Percentiles rank a stretch among this genome's conserved stretches.
These are phyloP conservation scores for Timandra comae DNA, from an alignment of 2,888 invertebrate genomes.

Conservation along the genomic window DNA sequence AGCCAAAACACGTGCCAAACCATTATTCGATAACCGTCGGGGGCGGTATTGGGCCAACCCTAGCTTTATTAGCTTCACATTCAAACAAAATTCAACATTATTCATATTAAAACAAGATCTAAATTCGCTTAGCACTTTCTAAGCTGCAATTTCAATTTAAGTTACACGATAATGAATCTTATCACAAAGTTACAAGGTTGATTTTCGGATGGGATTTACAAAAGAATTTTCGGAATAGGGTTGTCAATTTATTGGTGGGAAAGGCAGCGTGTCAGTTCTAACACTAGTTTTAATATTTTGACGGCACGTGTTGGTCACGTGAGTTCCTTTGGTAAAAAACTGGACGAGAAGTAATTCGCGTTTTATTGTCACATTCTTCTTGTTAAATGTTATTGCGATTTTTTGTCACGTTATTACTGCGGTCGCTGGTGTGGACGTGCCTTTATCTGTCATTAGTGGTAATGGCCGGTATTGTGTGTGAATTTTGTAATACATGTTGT, in stretches of 20 bases:
- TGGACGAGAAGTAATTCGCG: conserved; percentile 62
- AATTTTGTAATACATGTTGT: too few relatives aligned
- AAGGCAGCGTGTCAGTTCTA: conserved; percentile 74
- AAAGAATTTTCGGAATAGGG: conserved; percentile 39
- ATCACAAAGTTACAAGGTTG: conserved; percentile 9
- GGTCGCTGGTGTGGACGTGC: conserved; percentile 41
- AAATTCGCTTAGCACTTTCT: conserved; percentile 12
- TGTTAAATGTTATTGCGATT: conserved; percentile 62
- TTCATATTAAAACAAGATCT: neutral
- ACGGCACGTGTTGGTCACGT: conserved; percentile 61
- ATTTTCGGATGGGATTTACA: conserved; percentile 14
- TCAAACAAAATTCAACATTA: conserved; percentile 27
- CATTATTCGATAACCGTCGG: conserved; percentile 75
- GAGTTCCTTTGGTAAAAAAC: conserved; percentile 71
- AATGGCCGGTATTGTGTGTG: conserved; percentile 47
- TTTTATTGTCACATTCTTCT: conserved; percentile 72
- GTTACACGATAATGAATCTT: conserved; percentile 16
- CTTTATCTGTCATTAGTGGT: conserved; percentile 52
- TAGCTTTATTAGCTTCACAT: conserved; percentile 37
- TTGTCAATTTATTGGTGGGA: conserved; percentile 73
- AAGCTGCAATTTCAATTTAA: too few relatives aligned
- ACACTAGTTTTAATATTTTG: conserved; percentile 76
- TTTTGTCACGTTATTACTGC: conserved; percentile 51
- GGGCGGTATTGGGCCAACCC: conserved; percentile 70
- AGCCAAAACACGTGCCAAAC: conserved; percentile 58